Evolutionary conservation across 1,140 invertebrate genomes (phyloP).

Genomic region (Bradynema listronoti): DNA sequence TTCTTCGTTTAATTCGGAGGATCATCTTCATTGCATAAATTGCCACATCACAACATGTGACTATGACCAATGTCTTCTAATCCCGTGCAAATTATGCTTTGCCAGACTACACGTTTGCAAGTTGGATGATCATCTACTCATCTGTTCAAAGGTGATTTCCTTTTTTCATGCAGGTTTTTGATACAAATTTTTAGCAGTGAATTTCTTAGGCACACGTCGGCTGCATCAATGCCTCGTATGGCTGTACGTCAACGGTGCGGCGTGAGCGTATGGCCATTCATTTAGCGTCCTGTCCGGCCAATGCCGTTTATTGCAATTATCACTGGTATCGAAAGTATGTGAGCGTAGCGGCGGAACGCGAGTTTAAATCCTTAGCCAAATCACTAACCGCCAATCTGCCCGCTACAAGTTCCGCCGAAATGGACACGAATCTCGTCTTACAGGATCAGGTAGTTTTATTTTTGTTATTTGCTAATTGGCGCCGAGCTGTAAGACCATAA

Average conservation of each 20-base stretch:
- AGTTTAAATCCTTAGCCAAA: constrained; percentile 9
- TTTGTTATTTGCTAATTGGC: not conserved
- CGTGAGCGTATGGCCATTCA: not conserved
- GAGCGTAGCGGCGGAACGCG: not conserved
- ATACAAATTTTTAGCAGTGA: not conserved
- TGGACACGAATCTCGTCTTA: not conserved
- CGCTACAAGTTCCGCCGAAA: not conserved
- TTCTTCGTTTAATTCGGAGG: too few species aligned
- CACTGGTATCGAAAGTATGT: constrained; percentile 12
- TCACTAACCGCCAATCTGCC: not conserved
- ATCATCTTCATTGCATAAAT: too few species aligned
- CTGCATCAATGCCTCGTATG: constrained; percentile 11
- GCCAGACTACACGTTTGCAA: constrained; percentile 12
- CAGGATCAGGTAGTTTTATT: not conserved
- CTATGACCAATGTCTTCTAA: not conserved
- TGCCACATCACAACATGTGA: not conserved
- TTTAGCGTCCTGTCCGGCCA: constrained; percentile 1
- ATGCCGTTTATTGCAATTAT: constrained; percentile 10
- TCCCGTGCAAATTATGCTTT: constrained; percentile 8
- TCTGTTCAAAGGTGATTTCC: constrained; percentile 6
- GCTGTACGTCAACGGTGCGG: constrained; percentile 6
- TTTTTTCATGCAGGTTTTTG: constrained; percentile 2
- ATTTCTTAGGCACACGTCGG: constrained; percentile 4
- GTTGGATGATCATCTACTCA: constrained; percentile 13
- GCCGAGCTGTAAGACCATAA: not conserved